Evolutionary conservation across 2,888 invertebrate genomes (phyloP), one percentile per base, ranked within the genome.

Genomic region (Platycheirus rosarum): DNA sequence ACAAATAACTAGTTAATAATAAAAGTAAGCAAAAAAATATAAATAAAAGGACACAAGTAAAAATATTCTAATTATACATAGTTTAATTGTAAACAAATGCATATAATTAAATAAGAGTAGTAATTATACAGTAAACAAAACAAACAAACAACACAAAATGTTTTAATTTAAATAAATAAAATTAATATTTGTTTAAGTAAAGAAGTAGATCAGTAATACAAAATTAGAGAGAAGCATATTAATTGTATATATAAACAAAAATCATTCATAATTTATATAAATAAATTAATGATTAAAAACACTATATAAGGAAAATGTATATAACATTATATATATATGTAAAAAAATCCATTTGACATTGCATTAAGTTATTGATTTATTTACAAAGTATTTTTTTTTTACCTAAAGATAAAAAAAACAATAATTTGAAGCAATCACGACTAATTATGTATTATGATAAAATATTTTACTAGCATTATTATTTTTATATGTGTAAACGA

Each of bases 51-150:
- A 71, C 49, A 46, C 51, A 77, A 53, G 62, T 35, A 55, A 53
- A 55, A 53, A 49, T 55, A 71, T 79, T 68, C 40, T 68, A 29
- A 62, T 63, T 37, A 46, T 2, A 18, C 6, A 11, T 73, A 82
- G 77, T 68, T 68, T 68, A 73, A 82, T 73, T 71, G 62, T 82
- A 82, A 55, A 82, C 73, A 71, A 75, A 66, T 63, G 14, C 16
- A 53, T 63, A 65, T 29, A 16, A 37, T 29, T 23, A 42, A 71
- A 13, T 23, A 23, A 29, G 26, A 57, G 44, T 35, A 53, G 32
- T 63, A 49, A 49, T n/a, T 49, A 65, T 14, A 35, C 44, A 32
- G 14, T 66, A 66, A 60, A 18, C 60, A 44, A 69, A 80, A 63
- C 11, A 53, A 35, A 9, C 11, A 14, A 53, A 51, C 13, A 16